These are phyloP conservation scores for Labia minor DNA, from an alignment of 2,888 invertebrate species.

Conservation along the genomic window DNA sequence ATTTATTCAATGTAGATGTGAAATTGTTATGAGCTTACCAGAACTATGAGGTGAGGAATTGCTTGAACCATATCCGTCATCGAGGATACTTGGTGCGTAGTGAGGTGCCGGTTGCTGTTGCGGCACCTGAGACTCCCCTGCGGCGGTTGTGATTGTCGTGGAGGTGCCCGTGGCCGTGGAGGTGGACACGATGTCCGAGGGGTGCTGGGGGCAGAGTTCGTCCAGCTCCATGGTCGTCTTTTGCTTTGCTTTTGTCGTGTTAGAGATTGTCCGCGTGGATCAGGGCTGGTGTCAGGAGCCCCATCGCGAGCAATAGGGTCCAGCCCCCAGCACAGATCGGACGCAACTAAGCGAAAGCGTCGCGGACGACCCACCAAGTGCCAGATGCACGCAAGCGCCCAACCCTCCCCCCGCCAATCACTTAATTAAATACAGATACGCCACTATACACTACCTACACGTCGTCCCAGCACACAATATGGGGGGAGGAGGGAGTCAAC, in stretches of 20 bases:
- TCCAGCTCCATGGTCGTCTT: not conserved
- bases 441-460: too few species aligned
- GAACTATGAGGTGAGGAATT: constrained; percentile 54
- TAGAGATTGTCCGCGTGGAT: too few species aligned
- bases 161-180: not conserved
- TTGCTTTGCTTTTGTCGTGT: too few species aligned
- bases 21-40: too few species aligned
- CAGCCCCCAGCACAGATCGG: not conserved
- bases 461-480: too few species aligned
- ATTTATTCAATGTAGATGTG: too few species aligned
- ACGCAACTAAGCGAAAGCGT: not conserved
- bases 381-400: not conserved
- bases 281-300: not conserved
- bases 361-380: not conserved
- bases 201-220: not conserved
- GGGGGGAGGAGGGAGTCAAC: too few species aligned
- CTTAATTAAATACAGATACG: too few species aligned
- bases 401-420: not conserved
- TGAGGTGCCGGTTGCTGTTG: constrained; percentile 8
- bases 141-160: constrained; percentile 16
- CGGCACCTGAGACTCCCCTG: not conserved
- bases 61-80: constrained; percentile 56
- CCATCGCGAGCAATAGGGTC: not conserved
- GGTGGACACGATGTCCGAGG: not conserved
- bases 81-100: constrained; percentile 35